phyloP scores from a whole-genome alignment of 2,888 invertebrate genomes.

The Lycia hirtaria region DNA sequence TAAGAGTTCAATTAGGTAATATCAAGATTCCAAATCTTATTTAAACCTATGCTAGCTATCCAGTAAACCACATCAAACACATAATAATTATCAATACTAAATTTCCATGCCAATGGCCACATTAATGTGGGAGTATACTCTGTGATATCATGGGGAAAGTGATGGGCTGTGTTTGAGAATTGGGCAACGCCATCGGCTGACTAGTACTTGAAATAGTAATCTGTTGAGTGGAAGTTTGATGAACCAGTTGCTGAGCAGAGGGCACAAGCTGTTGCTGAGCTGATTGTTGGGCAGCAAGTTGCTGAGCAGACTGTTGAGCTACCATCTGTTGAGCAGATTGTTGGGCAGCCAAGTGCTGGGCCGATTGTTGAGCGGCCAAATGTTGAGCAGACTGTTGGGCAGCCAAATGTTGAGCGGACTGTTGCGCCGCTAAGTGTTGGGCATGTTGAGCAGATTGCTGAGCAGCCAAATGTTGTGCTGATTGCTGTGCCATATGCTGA shows the following conservation, averaged over 20 bases:
- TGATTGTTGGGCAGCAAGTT: conserved; percentile 72
- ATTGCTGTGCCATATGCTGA: conserved; percentile 54
- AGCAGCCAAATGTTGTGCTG: conserved; percentile 62
- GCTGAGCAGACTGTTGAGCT: conserved; percentile 67
- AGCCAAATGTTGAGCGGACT: conserved; percentile 44
- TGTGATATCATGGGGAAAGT: conserved; percentile 82
- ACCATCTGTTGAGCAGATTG: conserved; percentile 70
- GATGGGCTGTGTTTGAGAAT: conserved; percentile 77
- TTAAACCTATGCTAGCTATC: background rate
- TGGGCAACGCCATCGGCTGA: conserved; percentile 77
- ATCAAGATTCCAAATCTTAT: background rate
- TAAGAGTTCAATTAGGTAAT: background rate
- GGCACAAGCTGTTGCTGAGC: conserved; percentile 76
- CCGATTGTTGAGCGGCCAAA: conserved; percentile 64
- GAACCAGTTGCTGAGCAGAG: conserved; percentile 73
- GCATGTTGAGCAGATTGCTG: conserved; percentile 67
- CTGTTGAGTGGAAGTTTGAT: conserved; percentile 79
- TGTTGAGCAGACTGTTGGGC: conserved; percentile 62
- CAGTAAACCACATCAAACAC: background rate
- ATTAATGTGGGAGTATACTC: conserved; percentile 76
- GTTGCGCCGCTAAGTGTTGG: conserved; percentile 57
- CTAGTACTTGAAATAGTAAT: conserved; percentile 80
- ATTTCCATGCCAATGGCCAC: background rate
- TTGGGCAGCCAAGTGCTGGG: conserved; percentile 67
- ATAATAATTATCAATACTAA: background rate